These are phyloP conservation scores for Resseliella maxima DNA, from an alignment of 2,888 invertebrate species.

Conservation along the genomic window DNA sequence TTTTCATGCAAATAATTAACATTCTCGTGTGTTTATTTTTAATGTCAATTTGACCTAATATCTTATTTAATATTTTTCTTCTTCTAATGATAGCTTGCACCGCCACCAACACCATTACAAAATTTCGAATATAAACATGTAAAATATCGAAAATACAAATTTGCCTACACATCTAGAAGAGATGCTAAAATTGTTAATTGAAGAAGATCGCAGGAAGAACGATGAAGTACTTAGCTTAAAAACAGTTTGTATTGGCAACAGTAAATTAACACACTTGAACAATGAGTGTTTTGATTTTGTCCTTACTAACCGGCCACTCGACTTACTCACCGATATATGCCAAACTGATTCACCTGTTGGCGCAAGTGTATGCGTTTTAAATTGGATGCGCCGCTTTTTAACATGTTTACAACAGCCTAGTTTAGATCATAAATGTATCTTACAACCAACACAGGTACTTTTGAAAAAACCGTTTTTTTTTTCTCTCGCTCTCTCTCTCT, in stretches of 20 bases:
- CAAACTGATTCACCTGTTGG: constrained; percentile 79
- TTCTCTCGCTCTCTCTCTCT: too few relatives aligned
- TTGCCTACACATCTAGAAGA: constrained; percentile 75
- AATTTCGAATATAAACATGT: constrained; percentile 81
- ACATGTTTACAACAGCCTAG: constrained; percentile 74
- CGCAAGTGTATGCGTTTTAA: constrained; percentile 74
- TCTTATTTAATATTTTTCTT: constrained; percentile 55
- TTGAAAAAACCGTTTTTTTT: too few relatives aligned
- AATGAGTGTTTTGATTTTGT: constrained; percentile 60
- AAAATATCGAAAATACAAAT: constrained; percentile 74
- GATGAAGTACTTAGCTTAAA: not conserved
- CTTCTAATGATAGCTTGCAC: constrained; percentile 72
- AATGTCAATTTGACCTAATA: constrained; percentile 32
- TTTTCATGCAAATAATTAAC: too few relatives aligned
- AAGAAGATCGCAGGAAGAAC: constrained; percentile 58
- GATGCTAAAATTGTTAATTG: constrained; percentile 70
- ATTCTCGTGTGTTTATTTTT: too few relatives aligned
- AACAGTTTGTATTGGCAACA: not conserved
- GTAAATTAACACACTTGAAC: not conserved
- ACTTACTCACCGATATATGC: constrained; percentile 73
- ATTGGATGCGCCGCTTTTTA: constrained; percentile 74
- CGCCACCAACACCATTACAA: constrained; percentile 76
- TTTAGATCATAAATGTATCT: constrained; percentile 75
- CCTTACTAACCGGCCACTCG: constrained; percentile 70
- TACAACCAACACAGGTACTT: constrained; percentile 71